A percentile compares a stretch with the other conserved stretches of the same genome.
These are phyloP conservation scores for Torymus tubicola DNA, from an alignment of 2,888 invertebrate species.

Conservation along the genomic window DNA sequence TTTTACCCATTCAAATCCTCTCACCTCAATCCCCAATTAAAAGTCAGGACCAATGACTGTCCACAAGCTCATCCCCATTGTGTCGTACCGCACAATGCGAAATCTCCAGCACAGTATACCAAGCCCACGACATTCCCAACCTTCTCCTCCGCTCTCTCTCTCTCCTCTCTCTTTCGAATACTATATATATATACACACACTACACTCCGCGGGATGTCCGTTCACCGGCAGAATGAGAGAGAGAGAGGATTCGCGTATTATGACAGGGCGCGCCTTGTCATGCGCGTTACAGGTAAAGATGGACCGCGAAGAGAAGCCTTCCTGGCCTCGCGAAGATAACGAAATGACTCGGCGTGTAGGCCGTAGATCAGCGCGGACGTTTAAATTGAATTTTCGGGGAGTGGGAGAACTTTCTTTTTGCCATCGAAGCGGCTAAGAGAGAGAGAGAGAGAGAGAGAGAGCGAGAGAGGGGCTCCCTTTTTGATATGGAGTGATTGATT, in stretches of 20 bases:
- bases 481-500: constrained; percentile 27
- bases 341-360: constrained; percentile 21
- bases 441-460: too few species aligned
- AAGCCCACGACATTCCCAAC: too few species aligned
- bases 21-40: background rate
- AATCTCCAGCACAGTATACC: too few species aligned
- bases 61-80: background rate
- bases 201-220: too few species aligned
- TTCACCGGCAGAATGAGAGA: too few species aligned
- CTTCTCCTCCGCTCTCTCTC: too few species aligned
- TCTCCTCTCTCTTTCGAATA: too few species aligned
- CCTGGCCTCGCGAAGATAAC: constrained; percentile 16
- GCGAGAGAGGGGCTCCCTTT: background rate
- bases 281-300: background rate
- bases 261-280: constrained; percentile 41
- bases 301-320: background rate
- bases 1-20: too few species aligned
- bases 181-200: too few species aligned
- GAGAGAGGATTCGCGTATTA: constrained; percentile 23
- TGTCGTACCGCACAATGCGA: background rate
- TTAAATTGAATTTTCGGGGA: constrained; percentile 26
- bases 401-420: background rate
- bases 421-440: too few species aligned
- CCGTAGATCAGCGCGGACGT: constrained; percentile 24
- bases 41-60: constrained; percentile 32